phyloP scores from a whole-genome alignment of 2,113 vertebrate genomes.

The Balaenoptera acutorostrata region DNA sequence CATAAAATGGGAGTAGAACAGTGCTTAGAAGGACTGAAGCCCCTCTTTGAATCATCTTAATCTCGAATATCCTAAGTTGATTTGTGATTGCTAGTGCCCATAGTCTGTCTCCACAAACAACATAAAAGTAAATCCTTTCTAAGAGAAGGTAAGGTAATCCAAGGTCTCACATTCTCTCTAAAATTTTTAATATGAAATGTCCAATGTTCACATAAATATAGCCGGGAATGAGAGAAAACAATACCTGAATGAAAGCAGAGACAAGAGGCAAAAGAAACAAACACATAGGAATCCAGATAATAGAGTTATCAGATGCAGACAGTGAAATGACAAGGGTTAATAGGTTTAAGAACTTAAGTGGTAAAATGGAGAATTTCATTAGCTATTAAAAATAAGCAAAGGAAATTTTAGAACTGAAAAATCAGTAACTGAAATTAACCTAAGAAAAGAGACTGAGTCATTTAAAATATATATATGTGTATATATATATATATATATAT shows the following conservation, averaged over 20 bases:
- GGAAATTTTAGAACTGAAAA: constrained; percentile 2
- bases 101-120: not conserved
- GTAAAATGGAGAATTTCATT: constrained; percentile 19
- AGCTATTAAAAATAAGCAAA: constrained; percentile 43
- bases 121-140: not conserved
- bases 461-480: not conserved
- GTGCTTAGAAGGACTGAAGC: not conserved
- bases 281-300: not conserved
- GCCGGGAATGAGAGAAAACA: not conserved
- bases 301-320: constrained; percentile 48
- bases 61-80: not conserved
- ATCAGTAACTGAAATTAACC: not conserved
- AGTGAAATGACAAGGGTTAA: constrained; percentile 1
- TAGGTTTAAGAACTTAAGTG: constrained; percentile 25
- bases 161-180: not conserved
- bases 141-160: not conserved
- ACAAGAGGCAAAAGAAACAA: constrained; percentile 27
- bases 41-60: not conserved
- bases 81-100: not conserved
- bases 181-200: not conserved
- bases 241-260: not conserved
- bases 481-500: not conserved
- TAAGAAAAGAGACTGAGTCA: not conserved
- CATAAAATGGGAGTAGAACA: not conserved
- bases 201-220: constrained; percentile 9